Conservation (phyloP, 2,888 invertebrate species). For the Cerceris rybyensis region DNA sequence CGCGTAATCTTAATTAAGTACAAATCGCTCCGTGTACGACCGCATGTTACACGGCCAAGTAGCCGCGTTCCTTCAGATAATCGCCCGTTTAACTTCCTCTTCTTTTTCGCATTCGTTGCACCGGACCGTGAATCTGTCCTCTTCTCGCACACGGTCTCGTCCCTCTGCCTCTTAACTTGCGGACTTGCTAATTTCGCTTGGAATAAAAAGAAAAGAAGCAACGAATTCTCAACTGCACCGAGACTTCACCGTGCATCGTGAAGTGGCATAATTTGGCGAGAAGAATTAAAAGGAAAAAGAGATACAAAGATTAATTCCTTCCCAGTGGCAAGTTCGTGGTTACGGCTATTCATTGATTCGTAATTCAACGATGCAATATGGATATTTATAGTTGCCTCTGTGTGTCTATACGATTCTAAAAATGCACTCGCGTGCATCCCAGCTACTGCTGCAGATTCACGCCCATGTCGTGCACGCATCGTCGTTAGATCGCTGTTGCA, state of each 20-base stretch:
- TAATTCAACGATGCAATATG: too few species aligned
- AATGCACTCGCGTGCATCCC: constrained; percentile 30
- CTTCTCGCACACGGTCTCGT: too few species aligned
- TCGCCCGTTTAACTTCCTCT: constrained; percentile 35
- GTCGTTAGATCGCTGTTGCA: neutral
- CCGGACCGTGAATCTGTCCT: neutral
- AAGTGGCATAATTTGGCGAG: too few species aligned
- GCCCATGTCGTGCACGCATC: constrained; percentile 38
- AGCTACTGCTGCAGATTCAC: constrained; percentile 20
- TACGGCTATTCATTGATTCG: too few species aligned
- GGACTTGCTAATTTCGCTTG: too few species aligned
- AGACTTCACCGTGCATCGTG: too few species aligned
- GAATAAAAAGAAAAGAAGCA: too few species aligned
- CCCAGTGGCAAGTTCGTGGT: too few species aligned
- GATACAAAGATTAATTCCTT: too few species aligned
- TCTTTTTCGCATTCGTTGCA: constrained; percentile 3
- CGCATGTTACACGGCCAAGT: constrained; percentile 37
- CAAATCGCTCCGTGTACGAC: constrained; percentile 55
- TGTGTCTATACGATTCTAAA: constrained; percentile 5
- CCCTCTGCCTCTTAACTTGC: too few species aligned
- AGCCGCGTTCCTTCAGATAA: constrained; percentile 26
- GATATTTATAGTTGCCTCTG: neutral
- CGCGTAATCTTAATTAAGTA: constrained; percentile 71
- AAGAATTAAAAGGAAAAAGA: too few species aligned
- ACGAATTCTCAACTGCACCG: too few species aligned